These are phyloP conservation scores for Poecilia picta DNA, from an alignment of 2,797 vertebrate genomes.

Conservation along the genomic window DNA sequence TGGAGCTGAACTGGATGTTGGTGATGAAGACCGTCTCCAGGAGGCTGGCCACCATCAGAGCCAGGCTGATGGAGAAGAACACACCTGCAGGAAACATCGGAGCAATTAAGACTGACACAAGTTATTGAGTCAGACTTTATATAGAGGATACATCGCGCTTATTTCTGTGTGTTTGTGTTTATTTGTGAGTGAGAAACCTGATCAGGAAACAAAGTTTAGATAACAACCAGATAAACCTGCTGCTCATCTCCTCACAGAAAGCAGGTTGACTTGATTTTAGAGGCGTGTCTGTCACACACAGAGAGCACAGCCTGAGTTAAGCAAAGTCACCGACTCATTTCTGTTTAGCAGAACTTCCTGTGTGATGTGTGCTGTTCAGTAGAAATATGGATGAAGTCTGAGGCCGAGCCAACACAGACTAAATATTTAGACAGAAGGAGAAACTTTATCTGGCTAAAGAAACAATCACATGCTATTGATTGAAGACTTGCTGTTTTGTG, in stretches of 20 bases:
- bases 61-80: conserved; percentile 76
- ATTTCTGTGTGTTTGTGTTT: neutral
- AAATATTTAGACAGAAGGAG: neutral
- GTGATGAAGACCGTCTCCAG: conserved; percentile 78
- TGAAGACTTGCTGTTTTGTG: neutral
- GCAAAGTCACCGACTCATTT: neutral
- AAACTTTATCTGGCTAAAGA: neutral
- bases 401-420: neutral
- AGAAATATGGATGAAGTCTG: neutral
- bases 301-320: neutral
- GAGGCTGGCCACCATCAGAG: conserved; percentile 80
- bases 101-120: neutral
- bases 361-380: no score
- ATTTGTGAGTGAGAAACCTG: neutral
- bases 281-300: neutral
- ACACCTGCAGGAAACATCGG: conserved; percentile 50
- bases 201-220: conserved; percentile 8
- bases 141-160: neutral
- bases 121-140: neutral
- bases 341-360: neutral
- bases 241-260: neutral
- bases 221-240: conserved; percentile 15
- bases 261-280: neutral
- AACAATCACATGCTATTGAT: neutral
- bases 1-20: conserved; percentile 67